Evolutionary conservation across 1,140 invertebrate species (phyloP), one percentile per base, ranked within the genome.

Genomic region (Pogonognathellus flavescens): DNA sequence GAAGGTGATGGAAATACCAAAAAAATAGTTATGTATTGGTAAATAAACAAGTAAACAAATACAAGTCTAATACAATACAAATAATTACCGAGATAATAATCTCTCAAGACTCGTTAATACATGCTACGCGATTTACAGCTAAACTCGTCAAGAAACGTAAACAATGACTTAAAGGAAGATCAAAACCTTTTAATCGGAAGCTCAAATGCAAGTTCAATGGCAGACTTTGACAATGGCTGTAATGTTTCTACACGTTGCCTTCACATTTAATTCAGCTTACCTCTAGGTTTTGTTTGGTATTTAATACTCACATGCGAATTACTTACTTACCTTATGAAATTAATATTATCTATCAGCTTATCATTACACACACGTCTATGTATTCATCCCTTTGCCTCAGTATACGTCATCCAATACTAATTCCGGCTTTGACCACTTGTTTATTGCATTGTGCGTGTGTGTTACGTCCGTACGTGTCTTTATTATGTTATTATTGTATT

Each of bases 41-140:
- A 76, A 76, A 76, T 76, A 76, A 76, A 76, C 70, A 76, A 76
- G 41, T 76, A 76, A 76, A 76, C 31, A 76, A 76, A 76, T 18
- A 31, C 70, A 76, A n/a, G n/a, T n/a, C n/a, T n/a, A n/a, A 50
- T 31, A 76, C 70, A 76, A 76, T 76, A 76, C 41, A 41, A 49
- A 76, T 76, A 76, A 76, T 76, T 41, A 76, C n/a, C 41, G 2
- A 57, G 70, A 76, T 76, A 76, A 18, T n/a, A 31, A 76, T 76
- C 70, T 49, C 31, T 16, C 3, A 72, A 72, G 66, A 49, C 31
- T 76, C 70, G 49, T 49, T 6, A 49, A 76, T 18, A 57, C n/a
- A 76, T 76, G 6, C 31, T 31, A 49, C 49, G 70, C n/a, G 31
- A 50, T 49, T 41, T 41, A 18, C 41, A 50, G 25, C 31, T 49